These are phyloP conservation scores for Drosophila ananassae DNA, from an alignment of 1,140 invertebrate species.

Conservation along the genomic window DNA sequence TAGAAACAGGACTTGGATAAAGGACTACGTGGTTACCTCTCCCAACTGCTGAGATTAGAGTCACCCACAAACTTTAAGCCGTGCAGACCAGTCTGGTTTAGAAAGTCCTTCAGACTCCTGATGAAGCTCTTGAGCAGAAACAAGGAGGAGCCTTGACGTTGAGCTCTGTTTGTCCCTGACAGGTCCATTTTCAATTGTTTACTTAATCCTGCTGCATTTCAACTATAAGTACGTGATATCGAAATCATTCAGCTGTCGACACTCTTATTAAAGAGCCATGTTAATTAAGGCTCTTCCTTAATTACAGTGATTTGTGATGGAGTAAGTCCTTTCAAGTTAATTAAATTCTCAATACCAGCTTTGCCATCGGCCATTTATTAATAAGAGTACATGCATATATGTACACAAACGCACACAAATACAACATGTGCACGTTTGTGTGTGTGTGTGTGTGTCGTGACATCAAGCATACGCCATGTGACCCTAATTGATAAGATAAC, in stretches of 20 bases:
- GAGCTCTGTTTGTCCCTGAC: constrained; percentile 4
- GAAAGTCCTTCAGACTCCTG: constrained; percentile 84
- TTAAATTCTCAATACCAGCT: constrained; percentile 26
- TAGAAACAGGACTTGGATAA: neutral
- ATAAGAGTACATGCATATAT: neutral
- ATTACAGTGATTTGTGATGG: constrained; percentile 33
- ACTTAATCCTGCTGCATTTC: constrained; percentile 11
- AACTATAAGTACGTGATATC: constrained; percentile 37
- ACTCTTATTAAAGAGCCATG: constrained; percentile 30
- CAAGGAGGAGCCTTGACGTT: constrained; percentile 14
- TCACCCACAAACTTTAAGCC: constrained; percentile 91
- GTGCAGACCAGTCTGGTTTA: constrained; percentile 88
- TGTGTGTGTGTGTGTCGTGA: neutral
- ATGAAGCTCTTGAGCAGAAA: constrained; percentile 44
- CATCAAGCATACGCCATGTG: constrained; percentile 25
- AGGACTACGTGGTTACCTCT: constrained; percentile 86
- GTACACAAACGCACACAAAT: neutral
- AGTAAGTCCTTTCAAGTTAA: constrained; percentile 45
- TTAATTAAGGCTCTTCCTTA: constrained; percentile 33
- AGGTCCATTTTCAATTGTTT: constrained; percentile 37
- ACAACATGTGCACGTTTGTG: neutral
- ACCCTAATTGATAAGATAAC: constrained; percentile 19
- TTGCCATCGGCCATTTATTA: constrained; percentile 24
- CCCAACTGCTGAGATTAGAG: constrained; percentile 86
- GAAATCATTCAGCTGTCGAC: constrained; percentile 31